Base-by-base conservation (phyloP, 2,113 vertebrate genomes). In the Lontra canadensis region DNA sequence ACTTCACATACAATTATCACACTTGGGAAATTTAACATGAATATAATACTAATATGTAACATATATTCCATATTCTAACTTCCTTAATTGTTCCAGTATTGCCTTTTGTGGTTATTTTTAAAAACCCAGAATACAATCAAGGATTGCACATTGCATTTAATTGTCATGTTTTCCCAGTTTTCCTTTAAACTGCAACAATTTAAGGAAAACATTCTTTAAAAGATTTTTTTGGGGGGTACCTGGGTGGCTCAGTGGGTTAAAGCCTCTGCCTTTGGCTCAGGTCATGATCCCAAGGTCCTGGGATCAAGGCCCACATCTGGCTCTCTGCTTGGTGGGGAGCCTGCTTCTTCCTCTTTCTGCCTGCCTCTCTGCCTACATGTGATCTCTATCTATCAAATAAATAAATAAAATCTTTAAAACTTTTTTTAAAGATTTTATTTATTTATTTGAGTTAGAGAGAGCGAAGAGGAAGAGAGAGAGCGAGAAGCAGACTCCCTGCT, bases 111-210 rank as follows among this genome's bases (percentile, higher is more conserved):
- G 5, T 6, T 80, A 23, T 42, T 26, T 57, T 92, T 74, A 55
- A 8, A 67, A 83, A 81, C 49, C 3, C 49, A 95, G 18, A 47
- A 65, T 67, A 31, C 49, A 94, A 61, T 57, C 47, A 94, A 94
- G 23, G 21, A 94, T 63, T 91, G 59, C 6, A 63, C 9, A 82
- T 55, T 83, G n/a, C 25, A 71, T 20, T 94, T 73, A 82, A 29
- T 59, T 90, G 21, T 90, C 34, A 69, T 59, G 29, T 57, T 85
- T 97, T 20, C 85, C 21, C 63, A 31, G n/a, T 87, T 92, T 92
- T 69, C n/a, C 42, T 81, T 96, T 85, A 93, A 79, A 89, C 36
- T 47, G 65, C 6, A 78, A 47, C 17, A 57, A 25, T 74, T 76
- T 82, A 76, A 47, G 85, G 23, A 81, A 95, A n/a, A 55, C 52